Evolutionary conservation across 2,113 vertebrate species (phyloP).

Genomic region (Phalacrocorax pelagicus): DNA sequence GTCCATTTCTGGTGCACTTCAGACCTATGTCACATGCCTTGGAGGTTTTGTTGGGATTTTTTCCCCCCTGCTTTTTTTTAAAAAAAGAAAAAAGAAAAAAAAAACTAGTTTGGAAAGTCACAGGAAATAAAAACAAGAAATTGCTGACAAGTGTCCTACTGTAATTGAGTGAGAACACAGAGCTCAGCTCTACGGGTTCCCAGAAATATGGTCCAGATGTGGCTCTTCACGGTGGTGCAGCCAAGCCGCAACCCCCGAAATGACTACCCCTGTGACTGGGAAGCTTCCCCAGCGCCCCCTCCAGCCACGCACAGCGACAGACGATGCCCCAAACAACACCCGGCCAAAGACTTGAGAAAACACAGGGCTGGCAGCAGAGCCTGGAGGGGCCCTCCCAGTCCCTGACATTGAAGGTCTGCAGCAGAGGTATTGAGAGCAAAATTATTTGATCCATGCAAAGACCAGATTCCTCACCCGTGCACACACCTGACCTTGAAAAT

Average conservation of each 20-base stretch:
- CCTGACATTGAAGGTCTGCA: neutral
- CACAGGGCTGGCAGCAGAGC: neutral
- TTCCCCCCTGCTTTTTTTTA: rapidly evolving
- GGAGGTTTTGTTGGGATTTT: neutral
- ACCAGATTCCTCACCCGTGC: neutral
- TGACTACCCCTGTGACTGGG: neutral
- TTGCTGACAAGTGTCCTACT: slow-evolving; percentile 36
- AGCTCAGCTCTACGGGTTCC: neutral
- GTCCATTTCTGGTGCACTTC: neutral
- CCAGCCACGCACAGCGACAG: neutral
- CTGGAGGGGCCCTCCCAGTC: neutral
- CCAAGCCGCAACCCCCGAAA: slow-evolving; percentile 27
- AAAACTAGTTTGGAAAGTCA: neutral
- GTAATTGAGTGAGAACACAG: slow-evolving; percentile 41
- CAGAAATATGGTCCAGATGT: slow-evolving; percentile 37
- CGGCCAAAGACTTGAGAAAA: neutral
- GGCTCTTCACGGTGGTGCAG: neutral
- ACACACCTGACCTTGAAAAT: neutral
- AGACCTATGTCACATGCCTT: neutral
- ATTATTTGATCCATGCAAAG: neutral
- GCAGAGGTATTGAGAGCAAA: neutral
- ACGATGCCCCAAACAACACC: neutral
- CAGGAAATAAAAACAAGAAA: slow-evolving; percentile 31
- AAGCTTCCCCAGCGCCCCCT: neutral
- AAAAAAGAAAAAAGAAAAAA: neutral